Evolutionary conservation across 2,797 vertebrate species (phyloP).

Genomic region (Microchirus variegatus): DNA sequence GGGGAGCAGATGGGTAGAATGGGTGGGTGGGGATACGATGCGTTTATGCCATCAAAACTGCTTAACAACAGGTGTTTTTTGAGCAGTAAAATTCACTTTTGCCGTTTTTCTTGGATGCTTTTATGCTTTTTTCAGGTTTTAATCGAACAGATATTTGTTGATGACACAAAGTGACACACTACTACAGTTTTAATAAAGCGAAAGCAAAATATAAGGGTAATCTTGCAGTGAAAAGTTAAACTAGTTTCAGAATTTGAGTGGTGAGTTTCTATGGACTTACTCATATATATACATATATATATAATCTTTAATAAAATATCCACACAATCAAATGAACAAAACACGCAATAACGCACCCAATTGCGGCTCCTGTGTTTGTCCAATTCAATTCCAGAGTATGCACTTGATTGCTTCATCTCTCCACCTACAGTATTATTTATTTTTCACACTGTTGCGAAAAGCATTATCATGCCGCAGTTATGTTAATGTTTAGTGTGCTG

Average conservation of each 20-base stretch:
- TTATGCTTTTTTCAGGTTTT: too few relatives aligned
- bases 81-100: too few relatives aligned
- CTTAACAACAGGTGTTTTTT: too few relatives aligned
- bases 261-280: neutral
- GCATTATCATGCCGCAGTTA: slow-evolving; percentile 49
- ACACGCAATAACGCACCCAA: neutral
- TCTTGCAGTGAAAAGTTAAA: too few relatives aligned
- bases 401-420: slow-evolving; percentile 53
- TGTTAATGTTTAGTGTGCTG: slow-evolving; percentile 48
- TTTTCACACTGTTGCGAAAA: slow-evolving; percentile 30
- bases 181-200: too few relatives aligned
- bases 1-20: too few relatives aligned
- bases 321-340: slow-evolving; percentile 9
- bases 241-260: neutral
- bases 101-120: too few relatives aligned
- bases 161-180: too few relatives aligned
- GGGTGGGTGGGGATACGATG: too few relatives aligned
- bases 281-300: neutral
- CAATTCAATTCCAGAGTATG: slow-evolving; percentile 46
- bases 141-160: too few relatives aligned
- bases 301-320: slow-evolving; percentile 37
- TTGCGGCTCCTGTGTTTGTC: slow-evolving; percentile 42
- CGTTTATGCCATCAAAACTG: too few relatives aligned
- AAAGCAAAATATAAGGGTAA: too few relatives aligned
- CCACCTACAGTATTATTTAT: slow-evolving; percentile 46